Evolutionary conservation across 2,113 vertebrate species (phyloP), one percentile per base, ranked within the genome.

Genomic region (Podarcis cretensis): DNA sequence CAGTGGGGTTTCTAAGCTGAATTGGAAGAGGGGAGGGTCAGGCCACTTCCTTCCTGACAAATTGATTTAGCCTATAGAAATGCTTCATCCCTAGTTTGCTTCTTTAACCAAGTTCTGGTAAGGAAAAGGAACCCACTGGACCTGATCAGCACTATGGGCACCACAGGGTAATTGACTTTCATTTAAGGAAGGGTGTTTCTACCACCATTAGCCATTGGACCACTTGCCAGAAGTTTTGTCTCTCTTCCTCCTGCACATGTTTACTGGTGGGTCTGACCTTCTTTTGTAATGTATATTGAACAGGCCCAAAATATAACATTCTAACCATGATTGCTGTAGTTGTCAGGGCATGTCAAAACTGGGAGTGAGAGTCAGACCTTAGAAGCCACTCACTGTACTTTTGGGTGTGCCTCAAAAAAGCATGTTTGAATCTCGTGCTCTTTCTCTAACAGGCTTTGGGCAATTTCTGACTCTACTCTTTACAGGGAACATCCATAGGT

Each of bases 401-500:
- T 7, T 3, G 71, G 16, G 25, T 10, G 27, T 20, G 12, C 23
- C n/a, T 57, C 10, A 57, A 57, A 43, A 20, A 75, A 57, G 12
- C 43, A 13, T 78, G 40, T 35, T 69, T 68, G 59, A 20, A 10
- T 69, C 27, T 66, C 10, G 14, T 18, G 2, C 48, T 54, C 77
- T 63, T 65, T 79, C 16, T 16, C 1, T 7, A 87, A 21, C 4
- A 3, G 3, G 4, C 0, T 82, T 13, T 54, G 63, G 87, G 32
- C 25, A 6, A 1, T 0, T 74, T 78, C 1, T 4, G 75, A 4
- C n/a, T 83, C 48, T 87, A 89, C 81, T 40, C 74, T 91, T 87
- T 59, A 87, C 96, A 99, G 99, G 98, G 99, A 18, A 97, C 97
- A 0, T 98, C 98, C 6, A 99, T 99, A 77, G 99, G 99, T 2